phyloP scores from a whole-genome alignment of 2,113 vertebrate genomes.

The Atlantisia rogersi region DNA sequence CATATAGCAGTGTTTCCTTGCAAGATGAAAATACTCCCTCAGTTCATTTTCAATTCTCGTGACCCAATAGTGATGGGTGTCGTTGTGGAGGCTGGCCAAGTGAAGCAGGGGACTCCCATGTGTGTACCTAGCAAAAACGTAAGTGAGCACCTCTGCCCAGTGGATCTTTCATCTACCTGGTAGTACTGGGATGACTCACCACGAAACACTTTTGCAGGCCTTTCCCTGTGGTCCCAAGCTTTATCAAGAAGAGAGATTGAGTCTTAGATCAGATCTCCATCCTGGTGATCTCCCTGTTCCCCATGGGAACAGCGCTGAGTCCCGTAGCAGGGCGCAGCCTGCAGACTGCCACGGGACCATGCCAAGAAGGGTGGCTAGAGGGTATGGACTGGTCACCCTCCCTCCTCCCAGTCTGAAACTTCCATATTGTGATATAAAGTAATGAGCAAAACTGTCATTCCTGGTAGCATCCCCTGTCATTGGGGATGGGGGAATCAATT shows the following conservation, averaged over 20 bases:
- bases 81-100: conserved; percentile 87
- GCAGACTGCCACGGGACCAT: accelerated
- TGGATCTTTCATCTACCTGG: accelerated
- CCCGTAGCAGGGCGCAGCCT: neutral
- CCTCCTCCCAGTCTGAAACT: neutral
- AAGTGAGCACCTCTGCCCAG: conserved; percentile 59
- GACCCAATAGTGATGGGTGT: conserved; percentile 98
- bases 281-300: neutral
- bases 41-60: conserved; percentile 98
- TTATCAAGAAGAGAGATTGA: neutral
- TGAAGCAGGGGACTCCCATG: conserved; percentile 91
- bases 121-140: conserved; percentile 96
- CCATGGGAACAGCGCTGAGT: neutral
- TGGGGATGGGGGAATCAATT: neutral
- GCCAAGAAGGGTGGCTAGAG: neutral
- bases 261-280: neutral
- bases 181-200: neutral
- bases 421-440: neutral
- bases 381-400: no score
- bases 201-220: accelerated
- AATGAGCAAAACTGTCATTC: accelerated
- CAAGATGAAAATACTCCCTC: conserved; percentile 93
- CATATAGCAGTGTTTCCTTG: conserved; percentile 94
- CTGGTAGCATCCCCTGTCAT: neutral
- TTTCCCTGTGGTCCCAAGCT: no score